Evolutionary conservation across 1,140 invertebrate genomes (phyloP).

Genomic region (Dufourea novaeangliae): DNA sequence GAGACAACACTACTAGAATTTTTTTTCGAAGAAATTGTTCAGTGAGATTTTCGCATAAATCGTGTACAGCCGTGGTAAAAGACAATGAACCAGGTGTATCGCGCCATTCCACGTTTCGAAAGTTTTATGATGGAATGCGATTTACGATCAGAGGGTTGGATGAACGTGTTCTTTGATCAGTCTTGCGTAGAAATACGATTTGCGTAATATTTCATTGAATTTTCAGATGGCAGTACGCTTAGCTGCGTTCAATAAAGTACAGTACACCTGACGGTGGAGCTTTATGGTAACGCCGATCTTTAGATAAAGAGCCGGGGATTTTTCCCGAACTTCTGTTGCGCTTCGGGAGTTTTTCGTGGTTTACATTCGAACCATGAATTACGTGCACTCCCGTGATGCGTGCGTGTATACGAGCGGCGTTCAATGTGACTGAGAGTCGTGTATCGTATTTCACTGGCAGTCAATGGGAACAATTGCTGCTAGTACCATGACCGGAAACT

Average conservation of each 20-base stretch:
- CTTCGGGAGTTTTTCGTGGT: not conserved
- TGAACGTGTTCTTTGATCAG: not conserved
- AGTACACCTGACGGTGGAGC: not conserved
- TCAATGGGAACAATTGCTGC: not conserved
- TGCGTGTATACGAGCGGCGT: no score
- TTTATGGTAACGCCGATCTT: slow-evolving; percentile 8
- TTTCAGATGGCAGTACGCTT: not conserved
- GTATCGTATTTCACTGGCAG: not conserved
- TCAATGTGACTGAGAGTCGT: not conserved
- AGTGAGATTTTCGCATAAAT: not conserved
- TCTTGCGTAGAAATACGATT: not conserved
- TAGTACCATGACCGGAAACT: not conserved
- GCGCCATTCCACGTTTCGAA: not conserved
- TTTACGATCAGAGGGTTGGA: not conserved
- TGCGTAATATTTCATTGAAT: slow-evolving; percentile 4
- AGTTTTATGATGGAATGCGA: not conserved
- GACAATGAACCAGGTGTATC: not conserved
- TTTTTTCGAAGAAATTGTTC: not conserved
- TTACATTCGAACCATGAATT: slow-evolving; percentile 10
- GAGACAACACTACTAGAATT: no score
- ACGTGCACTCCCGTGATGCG: not conserved
- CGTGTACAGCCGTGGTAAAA: not conserved
- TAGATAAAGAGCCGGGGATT: not conserved
- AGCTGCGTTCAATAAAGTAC: not conserved
- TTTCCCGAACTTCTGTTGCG: not conserved